Base-by-base conservation (phyloP, 2,888 invertebrate genomes). In the Julus scanicus region DNA sequence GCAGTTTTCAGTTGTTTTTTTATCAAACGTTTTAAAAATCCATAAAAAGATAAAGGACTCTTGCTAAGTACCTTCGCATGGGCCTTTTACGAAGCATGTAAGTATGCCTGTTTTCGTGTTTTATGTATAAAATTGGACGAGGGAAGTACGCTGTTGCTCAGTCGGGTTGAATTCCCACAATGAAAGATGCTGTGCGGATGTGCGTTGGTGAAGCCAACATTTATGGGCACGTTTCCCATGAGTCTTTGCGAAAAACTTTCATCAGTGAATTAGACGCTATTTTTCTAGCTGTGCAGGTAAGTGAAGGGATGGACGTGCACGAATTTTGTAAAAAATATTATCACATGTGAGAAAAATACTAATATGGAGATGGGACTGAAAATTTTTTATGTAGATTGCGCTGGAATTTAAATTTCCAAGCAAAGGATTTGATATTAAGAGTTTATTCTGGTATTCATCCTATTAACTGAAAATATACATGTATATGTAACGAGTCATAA, bases 201-300 rank as follows among this genome's bases (percentile, higher is more conserved):
- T 71, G 71, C 71, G 20, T 71, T 29, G 71, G 71, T 71, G 71
- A 71, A 71, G 71, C 71, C 71, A 71, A 71, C 71, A 71, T 71
- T 71, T 71, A 71, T 71, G 71, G 71, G 71, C 71, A 71, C 71
- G 71, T 71, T 71, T 71, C 71, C 71, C 71, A 71, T 71, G 71
- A 71, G 71, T 20, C 71, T 20, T 71, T 71, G 71, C 71, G 71
- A 71, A 71, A 71, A 71, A 71, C 20, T 71, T 71, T 71, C 71
- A 71, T 71, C 71, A 20, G 20, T 71, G 20, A 71, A 71, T 71
- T 71, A 71, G 71, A 20, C 1, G 20, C 20, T 71, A 8, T n/a
- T 71, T 71, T n/a, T 20, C 71, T 71, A 29, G 20, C 6, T 20
- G 4, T 4, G 5, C 5, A 20, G 20, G 1, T 71, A 20, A 71